Base-by-base conservation (phyloP, 2,888 invertebrate genomes). In the Lithodes maja region DNA sequence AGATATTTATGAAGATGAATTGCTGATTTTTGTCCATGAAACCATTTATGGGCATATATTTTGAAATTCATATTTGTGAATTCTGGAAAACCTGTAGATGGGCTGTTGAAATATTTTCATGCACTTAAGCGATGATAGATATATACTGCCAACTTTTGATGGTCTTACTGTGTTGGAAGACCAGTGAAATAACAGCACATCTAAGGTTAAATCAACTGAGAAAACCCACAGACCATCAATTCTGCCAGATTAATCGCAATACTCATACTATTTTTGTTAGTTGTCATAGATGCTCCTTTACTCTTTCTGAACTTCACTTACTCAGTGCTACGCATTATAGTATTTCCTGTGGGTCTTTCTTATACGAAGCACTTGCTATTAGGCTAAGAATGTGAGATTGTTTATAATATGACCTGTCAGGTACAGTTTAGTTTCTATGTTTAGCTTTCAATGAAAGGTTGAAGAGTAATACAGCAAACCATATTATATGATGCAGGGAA, bases 201-300 rank as follows among this genome's bases (percentile, higher is more conserved):
- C 84, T 85, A 15, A 71, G 80, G 85, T 85, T 81, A 81, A 85
- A 85, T 74, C 55, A 69, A 74, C 69, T 85, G 85, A 85, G 88
- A 85, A 89, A 89, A 89, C 85, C 85, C 88, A 89, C 88, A 89
- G 88, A 84, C 71, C 74, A 83, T 89, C 85, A 85, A 75, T 89
- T 89, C 88, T 84, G 88, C 88, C 88, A 89, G 88, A 89, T 87
- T 89, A 89, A 80, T 89, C 81, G 85, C 88, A 89, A 80, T 85
- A 89, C 88, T 89, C 88, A 89, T 89, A 85, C 88, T 85, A 89
- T 89, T 89, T 89, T 89, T 89, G 81, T 89, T 89, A 89, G 88
- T 89, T 89, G 85, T 85, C 84, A 85, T 89, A 89, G 88, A 89
- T 85, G 88, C 88, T 89, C 69, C 79, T 89, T 79, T 79, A 79